phyloP scores from a whole-genome alignment of 2,113 vertebrate genomes.

The Xyrauchen texanus region DNA sequence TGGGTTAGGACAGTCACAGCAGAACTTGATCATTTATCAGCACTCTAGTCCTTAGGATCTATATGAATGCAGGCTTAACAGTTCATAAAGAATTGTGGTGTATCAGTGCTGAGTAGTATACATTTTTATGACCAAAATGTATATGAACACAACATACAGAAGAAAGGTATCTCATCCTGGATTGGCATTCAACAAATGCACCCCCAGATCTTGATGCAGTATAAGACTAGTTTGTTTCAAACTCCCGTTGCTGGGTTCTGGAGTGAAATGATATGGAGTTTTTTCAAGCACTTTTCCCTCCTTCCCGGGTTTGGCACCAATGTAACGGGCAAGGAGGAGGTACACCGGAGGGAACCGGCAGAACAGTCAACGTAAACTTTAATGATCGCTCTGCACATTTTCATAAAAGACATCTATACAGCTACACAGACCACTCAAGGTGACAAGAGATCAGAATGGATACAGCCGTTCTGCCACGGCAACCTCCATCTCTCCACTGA shows the following conservation, averaged over 20 bases:
- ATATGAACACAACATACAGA: neutral
- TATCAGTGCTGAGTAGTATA: neutral
- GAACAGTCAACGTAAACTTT: too few relatives aligned
- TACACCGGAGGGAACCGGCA: too few relatives aligned
- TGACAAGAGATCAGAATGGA: constrained; percentile 29
- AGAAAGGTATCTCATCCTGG: neutral
- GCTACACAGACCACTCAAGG: neutral
- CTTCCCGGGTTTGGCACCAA: too few relatives aligned
- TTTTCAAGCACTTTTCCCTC: constrained; percentile 38
- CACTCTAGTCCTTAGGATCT: neutral
- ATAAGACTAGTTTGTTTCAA: neutral
- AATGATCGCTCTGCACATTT: neutral
- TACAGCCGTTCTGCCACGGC: neutral
- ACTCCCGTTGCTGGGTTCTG: neutral
- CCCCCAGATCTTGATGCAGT: neutral
- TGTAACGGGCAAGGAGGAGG: too few relatives aligned
- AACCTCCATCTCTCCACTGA: constrained; percentile 23
- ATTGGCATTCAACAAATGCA: neutral
- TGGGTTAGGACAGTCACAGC: neutral
- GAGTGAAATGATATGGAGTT: neutral
- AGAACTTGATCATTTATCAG: neutral
- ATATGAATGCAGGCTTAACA: too few relatives aligned
- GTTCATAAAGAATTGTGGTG: too few relatives aligned
- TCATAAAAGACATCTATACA: neutral
- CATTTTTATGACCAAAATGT: neutral